Evolutionary conservation across 2,113 vertebrate species (phyloP).

Genomic region (Hippocampus mohnikei): DNA sequence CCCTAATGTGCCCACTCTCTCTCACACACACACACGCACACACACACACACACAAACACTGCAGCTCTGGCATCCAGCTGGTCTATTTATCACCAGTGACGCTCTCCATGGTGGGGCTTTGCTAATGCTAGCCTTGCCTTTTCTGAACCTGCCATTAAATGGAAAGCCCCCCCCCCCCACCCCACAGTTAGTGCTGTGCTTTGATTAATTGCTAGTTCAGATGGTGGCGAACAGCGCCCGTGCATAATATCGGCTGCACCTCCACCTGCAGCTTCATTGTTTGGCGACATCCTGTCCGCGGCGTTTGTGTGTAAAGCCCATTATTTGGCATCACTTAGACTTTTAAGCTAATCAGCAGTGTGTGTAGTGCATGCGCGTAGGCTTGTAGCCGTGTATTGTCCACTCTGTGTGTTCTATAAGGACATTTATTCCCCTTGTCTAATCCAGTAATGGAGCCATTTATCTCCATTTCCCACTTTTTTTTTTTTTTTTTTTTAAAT

Average conservation of each 20-base stretch:
- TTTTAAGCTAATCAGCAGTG: slow-evolving; percentile 27
- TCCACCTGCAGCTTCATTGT: slow-evolving; percentile 51
- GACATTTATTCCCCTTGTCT: neutral
- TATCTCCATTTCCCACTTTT: slow-evolving; percentile 5
- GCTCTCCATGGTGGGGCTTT: slow-evolving; percentile 35
- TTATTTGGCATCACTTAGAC: slow-evolving; percentile 32
- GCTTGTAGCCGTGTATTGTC: neutral
- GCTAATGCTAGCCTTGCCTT: slow-evolving; percentile 53
- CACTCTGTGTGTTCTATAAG: neutral
- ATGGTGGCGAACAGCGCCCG: slow-evolving; percentile 24
- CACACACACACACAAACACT: slow-evolving; percentile 6
- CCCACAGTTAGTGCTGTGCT: slow-evolving; percentile 27
- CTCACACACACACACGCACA: neutral
- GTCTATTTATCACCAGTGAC: slow-evolving; percentile 55
- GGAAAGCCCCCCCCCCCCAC: slow-evolving; percentile 38
- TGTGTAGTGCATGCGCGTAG: slow-evolving; percentile 3
- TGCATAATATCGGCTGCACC: slow-evolving; percentile 51
- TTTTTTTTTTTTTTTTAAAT: slow-evolving; percentile 5
- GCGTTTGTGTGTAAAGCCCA: slow-evolving; percentile 33
- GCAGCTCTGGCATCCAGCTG: slow-evolving; percentile 33
- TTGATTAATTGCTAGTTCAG: slow-evolving; percentile 66
- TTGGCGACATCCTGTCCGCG: slow-evolving; percentile 34
- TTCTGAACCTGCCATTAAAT: slow-evolving; percentile 51
- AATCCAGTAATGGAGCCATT: slow-evolving; percentile 3
- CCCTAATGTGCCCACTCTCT: neutral